These are phyloP conservation scores for Terrapene triunguis DNA, from an alignment of 2,113 vertebrate genomes.

Conservation along the genomic window DNA sequence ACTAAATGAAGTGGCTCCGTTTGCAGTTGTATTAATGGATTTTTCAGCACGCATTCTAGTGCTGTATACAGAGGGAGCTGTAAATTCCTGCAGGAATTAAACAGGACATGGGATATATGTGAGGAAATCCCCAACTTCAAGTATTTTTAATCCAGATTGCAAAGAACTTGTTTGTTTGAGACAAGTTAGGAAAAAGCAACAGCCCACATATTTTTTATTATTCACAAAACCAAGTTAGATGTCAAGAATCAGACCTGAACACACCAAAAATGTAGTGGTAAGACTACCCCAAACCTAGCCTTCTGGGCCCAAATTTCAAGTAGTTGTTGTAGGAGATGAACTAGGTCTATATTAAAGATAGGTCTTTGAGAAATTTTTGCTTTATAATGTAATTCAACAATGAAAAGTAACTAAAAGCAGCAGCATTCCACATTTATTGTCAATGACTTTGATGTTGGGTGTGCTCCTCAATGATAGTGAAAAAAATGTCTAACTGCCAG, in stretches of 20 bases:
- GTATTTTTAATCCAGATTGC: background rate
- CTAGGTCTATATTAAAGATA: background rate
- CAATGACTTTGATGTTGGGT: background rate
- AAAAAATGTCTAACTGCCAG: background rate
- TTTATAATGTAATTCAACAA: accelerated
- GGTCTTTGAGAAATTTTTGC: background rate
- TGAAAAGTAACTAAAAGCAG: accelerated
- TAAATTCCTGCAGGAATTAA: background rate
- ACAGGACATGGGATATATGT: background rate
- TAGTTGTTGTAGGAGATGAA: background rate
- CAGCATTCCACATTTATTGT: background rate
- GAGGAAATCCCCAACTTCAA: background rate
- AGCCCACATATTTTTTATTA: background rate
- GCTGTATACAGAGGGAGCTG: background rate
- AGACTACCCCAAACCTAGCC: background rate
- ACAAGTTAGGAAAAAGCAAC: background rate
- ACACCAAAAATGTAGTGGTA: accelerated
- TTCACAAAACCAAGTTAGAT: accelerated
- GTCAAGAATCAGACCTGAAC: background rate
- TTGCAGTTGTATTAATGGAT: background rate
- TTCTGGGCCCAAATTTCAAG: background rate
- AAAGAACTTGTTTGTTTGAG: background rate
- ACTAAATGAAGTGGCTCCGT: background rate
- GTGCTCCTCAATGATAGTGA: background rate
- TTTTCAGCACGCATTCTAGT: constrained; percentile 32